phyloP scores from a whole-genome alignment of 1,140 invertebrate species.

The Drosophila lacertosa region DNA sequence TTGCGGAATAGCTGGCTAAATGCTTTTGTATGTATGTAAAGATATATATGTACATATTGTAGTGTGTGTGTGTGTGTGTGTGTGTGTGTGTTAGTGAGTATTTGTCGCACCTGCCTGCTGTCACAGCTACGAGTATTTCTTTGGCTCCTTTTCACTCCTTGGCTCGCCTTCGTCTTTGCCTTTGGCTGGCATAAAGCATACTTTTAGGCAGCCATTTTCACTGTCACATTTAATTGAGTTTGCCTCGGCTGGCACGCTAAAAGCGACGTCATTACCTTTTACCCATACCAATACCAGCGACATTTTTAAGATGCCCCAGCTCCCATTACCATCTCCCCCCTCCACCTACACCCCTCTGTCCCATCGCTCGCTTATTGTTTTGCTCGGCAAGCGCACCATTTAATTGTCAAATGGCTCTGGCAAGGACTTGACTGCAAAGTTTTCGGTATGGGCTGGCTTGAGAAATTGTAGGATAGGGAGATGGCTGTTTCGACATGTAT shows the following conservation, averaged over 20 bases:
- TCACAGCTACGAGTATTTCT: conserved; percentile 5
- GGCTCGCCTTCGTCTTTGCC: conserved; percentile 7
- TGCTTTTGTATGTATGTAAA: not conserved
- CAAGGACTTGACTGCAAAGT: conserved; percentile 27
- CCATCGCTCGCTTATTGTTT: conserved; percentile 18
- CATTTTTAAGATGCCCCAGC: conserved; percentile 68
- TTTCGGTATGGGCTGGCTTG: not conserved
- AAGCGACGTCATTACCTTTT: conserved; percentile 74
- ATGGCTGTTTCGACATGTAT: too few relatives aligned
- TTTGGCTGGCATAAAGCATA: conserved; percentile 62
- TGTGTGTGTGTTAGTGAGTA: conserved; percentile 6
- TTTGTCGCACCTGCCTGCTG: conserved; percentile 44
- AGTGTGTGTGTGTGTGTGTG: not conserved
- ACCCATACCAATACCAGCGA: conserved; percentile 3
- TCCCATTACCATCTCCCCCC: not conserved
- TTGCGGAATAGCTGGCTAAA: conserved; percentile 11
- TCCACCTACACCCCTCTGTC: not conserved
- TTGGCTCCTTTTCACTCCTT: conserved; percentile 15
- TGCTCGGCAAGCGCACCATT: conserved; percentile 61
- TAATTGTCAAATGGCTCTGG: conserved; percentile 76
- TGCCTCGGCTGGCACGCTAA: conserved; percentile 64
- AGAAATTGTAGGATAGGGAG: too few relatives aligned
- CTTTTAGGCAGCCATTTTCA: conserved; percentile 78
- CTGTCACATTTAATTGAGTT: conserved; percentile 83
- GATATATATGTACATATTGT: not conserved